phyloP scores from a whole-genome alignment of 2,113 vertebrate genomes.

The Lota lota region DNA sequence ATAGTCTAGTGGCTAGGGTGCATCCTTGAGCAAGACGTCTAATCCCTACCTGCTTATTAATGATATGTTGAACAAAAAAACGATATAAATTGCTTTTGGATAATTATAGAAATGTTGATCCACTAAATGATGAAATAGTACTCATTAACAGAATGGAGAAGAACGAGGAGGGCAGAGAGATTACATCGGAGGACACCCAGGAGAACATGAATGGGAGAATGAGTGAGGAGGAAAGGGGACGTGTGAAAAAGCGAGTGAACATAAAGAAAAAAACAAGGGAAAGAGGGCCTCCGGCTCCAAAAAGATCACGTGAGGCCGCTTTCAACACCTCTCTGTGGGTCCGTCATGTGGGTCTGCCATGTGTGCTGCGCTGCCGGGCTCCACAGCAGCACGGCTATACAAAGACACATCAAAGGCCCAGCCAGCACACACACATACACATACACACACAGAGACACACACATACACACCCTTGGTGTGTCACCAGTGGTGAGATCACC shows the following conservation, averaged over 20 bases:
- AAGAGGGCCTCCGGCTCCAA: conserved; percentile 14
- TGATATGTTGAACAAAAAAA: too few relatives aligned
- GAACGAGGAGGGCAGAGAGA: neutral
- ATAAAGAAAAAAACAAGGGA: conserved; percentile 1
- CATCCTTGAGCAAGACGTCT: too few relatives aligned
- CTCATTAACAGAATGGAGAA: neutral
- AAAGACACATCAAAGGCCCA: conserved; percentile 38
- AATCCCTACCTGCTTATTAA: too few relatives aligned
- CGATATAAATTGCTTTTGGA: too few relatives aligned
- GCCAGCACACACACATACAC: too few relatives aligned
- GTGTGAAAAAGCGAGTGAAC: conserved; percentile 8
- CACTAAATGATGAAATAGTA: neutral
- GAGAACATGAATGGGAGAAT: conserved; percentile 1
- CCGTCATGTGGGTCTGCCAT: conserved; percentile 43
- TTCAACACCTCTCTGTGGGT: conserved; percentile 16
- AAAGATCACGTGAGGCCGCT: conserved; percentile 12
- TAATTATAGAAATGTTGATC: too few relatives aligned
- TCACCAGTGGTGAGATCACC: neutral
- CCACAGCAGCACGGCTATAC: conserved; percentile 13
- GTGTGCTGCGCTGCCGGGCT: conserved; percentile 33
- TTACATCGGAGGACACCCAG: neutral
- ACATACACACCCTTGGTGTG: neutral
- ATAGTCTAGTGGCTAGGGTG: neutral
- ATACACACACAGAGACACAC: too few relatives aligned
- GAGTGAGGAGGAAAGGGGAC: neutral